Evolutionary conservation across 2,113 vertebrate genomes (phyloP).

Genomic region (Engystomops pustulosus): DNA sequence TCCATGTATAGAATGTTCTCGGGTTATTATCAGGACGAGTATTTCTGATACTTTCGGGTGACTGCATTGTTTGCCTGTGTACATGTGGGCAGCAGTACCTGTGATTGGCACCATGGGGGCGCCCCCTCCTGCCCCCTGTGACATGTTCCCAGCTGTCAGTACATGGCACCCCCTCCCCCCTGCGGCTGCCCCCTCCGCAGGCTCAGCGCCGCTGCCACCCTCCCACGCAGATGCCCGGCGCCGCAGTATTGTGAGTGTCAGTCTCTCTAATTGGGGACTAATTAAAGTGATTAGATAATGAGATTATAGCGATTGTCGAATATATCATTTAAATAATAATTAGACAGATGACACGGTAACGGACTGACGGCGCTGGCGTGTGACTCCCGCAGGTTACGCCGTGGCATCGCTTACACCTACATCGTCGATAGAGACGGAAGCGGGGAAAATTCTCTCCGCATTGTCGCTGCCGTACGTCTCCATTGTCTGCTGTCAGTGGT

Average conservation of each 20-base stretch:
- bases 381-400: constrained; percentile 44
- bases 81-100: too few relatives aligned
- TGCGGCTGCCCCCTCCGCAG: not conserved
- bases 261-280: constrained; percentile 44
- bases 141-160: not conserved
- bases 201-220: not conserved
- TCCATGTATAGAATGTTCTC: too few relatives aligned
- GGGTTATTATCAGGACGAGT: too few relatives aligned
- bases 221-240: not conserved
- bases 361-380: constrained; percentile 14
- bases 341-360: constrained; percentile 47
- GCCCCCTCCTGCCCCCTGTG: not conserved
- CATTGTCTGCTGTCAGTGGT: not conserved
- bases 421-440: not conserved
- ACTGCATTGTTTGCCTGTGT: too few relatives aligned
- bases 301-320: constrained; percentile 51
- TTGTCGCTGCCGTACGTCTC: not conserved
- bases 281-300: constrained; percentile 57
- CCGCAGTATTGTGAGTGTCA: constrained; percentile 35
- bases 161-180: not conserved
- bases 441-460: not conserved
- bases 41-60: too few relatives aligned
- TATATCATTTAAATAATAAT: constrained; percentile 58
- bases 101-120: not conserved
- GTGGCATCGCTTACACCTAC: not conserved